Base-by-base conservation (phyloP, 2,113 vertebrate genomes). In the Nothobranchius kuhntae region DNA sequence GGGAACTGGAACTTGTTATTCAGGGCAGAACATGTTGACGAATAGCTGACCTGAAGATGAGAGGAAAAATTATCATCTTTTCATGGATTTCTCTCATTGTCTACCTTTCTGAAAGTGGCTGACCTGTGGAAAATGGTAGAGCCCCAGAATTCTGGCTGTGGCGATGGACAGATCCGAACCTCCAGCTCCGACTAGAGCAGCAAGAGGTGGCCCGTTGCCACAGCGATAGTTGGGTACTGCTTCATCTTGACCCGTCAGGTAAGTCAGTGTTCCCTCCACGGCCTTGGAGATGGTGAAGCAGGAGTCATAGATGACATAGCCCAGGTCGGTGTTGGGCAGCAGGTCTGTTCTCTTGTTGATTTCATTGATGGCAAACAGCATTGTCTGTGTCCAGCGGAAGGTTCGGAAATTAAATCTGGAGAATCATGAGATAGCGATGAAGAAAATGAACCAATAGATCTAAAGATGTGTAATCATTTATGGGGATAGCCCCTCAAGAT, bases 81-180 rank as follows among this genome's bases (percentile, higher is more conserved):
- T 11, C 17, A 11, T 6, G 35, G 9, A 17, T 60, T 35, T 17
- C 14, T 12, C 30, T 53, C 15, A 4, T 77, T 12, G 26, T 71
- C 11, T n/a, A 46, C 9, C 3, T 54, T 24, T 14, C 0, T 65
- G 15, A 21, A 8, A n/a, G 13, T 3, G 2, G 15, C 64, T 50
- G 88, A 95, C 95, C 93, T 94, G 93, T 48, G 94, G 92, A 46
- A 95, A 92, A 75, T 95, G 94, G 80, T 94, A 95, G 6, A 96
- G 90, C 17, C 94, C 93, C 5, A 95, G 86, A 47, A 95, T 93
- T 78, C 95, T 90, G 38, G 94, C 95, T 0, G 94, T 93, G 21
- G 94, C 94, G 2, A 95, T 91, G 1, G 92, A 95, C 12, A 95
- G 90, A 52, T 95, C 94, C 0, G 94, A 95, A 7, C 92, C 93